A percentile compares a stretch with the other conserved stretches of the same genome.
phyloP scores from a whole-genome alignment of 2,797 vertebrate genomes.

The Leuciscus waleckii region DNA sequence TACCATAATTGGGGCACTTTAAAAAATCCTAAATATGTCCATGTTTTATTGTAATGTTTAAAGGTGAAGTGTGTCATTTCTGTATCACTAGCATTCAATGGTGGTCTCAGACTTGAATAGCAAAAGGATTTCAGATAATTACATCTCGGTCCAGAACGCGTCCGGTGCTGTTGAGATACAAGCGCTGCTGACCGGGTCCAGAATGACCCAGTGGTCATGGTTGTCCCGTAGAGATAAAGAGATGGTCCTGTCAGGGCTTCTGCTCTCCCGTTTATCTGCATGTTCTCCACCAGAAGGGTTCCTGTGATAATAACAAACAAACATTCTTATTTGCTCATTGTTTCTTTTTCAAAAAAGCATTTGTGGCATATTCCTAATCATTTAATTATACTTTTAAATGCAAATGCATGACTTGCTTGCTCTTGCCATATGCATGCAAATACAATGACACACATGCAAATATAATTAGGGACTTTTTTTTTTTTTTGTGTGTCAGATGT shows the following conservation, averaged over 20 bases:
- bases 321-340: not conserved
- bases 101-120: not conserved
- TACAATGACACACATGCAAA: not conserved
- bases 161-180: constrained; percentile 88
- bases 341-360: not conserved
- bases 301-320: constrained; percentile 73
- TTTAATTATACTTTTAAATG: not conserved
- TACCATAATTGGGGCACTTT: not conserved
- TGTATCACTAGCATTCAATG: not conserved
- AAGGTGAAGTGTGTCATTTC: not conserved
- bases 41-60: not conserved
- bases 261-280: constrained; percentile 88
- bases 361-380: not conserved
- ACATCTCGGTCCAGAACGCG: constrained; percentile 87
- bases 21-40: not conserved
- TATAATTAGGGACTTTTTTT: not conserved
- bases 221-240: constrained; percentile 85
- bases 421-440: not conserved
- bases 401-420: not conserved
- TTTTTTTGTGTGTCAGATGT: not conserved
- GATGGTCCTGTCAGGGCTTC: constrained; percentile 83
- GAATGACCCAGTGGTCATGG: constrained; percentile 84
- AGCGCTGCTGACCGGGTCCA: constrained; percentile 82
- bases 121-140: constrained; percentile 65
- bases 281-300: constrained; percentile 87